Evolutionary conservation across 2,888 invertebrate species (phyloP), one percentile per base, ranked within the genome.

Genomic region (Sympetrum striolatum): DNA sequence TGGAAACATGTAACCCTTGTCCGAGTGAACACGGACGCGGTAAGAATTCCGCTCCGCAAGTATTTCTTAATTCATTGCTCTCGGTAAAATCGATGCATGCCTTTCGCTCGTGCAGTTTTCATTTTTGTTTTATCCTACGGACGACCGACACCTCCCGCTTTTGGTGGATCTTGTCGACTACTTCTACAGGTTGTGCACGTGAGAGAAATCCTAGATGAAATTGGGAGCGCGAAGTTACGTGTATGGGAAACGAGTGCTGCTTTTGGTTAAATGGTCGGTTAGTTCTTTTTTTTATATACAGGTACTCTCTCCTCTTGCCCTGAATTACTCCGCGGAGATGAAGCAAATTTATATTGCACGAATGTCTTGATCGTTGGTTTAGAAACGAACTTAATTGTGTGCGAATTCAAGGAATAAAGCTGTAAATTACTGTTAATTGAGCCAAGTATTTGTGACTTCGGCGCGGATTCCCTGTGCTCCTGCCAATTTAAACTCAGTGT

Each of bases 1-100:
- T 86, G 86, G 86, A 86, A 86, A 60, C 86, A 86, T 86, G 86
- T 86, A 31, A 86, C 86, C 22, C 86, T 86, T 22, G 86, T 86
- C 60, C 60, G 86, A 60, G 86, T 86, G 60, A 86, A 86, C n/a
- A 53, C 60, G 86, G 86, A 86, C 37, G 37, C 37, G 86, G 86
- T 86, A 64, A 86, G 86, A 60, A 86, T 31, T 31, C 25, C 31
- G 25, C 31, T 31, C 25, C 73, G 31, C 73, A 31, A n/a, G 8
- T 25, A 31, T 25, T 73, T 31, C 31, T 31, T 73, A 3, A 15
- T 14, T 18, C 15, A 18, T 73, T 31, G 5, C 25, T 4, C 15
- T 73, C 31, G 73, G 31, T 31, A 73, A 64, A 64, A 73, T 10
- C 8, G 73, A 1, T 31, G 25, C 31, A 31, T 15, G 31, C 31